Conservation (phyloP, 2,113 vertebrate species). For the Tupaia tana region DNA sequence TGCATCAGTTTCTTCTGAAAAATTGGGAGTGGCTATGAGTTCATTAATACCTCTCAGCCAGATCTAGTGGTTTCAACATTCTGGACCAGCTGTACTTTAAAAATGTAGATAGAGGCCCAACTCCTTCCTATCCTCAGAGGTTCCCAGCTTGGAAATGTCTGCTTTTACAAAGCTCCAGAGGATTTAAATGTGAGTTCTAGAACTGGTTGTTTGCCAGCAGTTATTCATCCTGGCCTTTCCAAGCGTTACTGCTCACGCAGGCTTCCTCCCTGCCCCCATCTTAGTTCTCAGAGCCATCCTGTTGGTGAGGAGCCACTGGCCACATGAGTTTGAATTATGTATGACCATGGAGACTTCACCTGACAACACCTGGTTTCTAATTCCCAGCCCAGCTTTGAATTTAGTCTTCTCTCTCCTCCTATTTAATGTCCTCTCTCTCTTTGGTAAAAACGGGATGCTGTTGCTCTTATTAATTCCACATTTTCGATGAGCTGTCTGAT, state of each 20-base stretch:
- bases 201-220: background rate
- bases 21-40: conserved; percentile 26
- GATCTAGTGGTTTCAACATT: background rate
- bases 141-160: background rate
- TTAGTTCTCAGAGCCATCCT: background rate
- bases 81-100: background rate
- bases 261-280: no score
- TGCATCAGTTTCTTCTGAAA: background rate
- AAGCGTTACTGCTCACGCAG: background rate
- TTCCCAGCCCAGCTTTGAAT: conserved; percentile 45
- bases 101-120: background rate
- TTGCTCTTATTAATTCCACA: background rate
- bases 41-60: background rate
- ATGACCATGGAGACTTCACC: background rate
- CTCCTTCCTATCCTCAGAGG: background rate
- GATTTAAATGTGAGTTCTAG: background rate
- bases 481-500: background rate
- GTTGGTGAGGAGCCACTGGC: background rate
- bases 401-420: background rate
- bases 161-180: background rate
- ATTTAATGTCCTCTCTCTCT: background rate
- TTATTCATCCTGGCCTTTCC: background rate
- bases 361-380: conserved; percentile 10
- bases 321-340: conserved; percentile 57
- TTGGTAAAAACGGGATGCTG: background rate